A percentile compares a stretch with the other conserved stretches of the same genome.
Conservation (phyloP, 1,140 invertebrate genomes). For the Euura saliciscinereae region DNA sequence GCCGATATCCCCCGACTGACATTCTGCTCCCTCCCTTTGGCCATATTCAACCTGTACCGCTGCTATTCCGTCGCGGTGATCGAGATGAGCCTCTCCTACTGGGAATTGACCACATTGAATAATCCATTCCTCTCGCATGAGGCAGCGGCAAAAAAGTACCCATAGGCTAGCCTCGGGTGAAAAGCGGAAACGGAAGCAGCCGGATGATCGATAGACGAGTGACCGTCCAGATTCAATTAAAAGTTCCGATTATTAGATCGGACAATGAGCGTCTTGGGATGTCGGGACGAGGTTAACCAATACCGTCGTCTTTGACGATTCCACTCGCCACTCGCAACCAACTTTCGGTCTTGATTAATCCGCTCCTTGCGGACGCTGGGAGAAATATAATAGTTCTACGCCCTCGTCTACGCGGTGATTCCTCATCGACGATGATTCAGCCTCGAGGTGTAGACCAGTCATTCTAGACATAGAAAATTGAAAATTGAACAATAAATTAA, state of each 20-base stretch:
- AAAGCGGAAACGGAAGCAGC: not conserved
- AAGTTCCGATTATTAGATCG: constrained; percentile 60
- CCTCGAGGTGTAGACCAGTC: too few species aligned
- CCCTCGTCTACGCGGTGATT: constrained; percentile 26
- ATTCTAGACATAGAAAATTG: too few species aligned
- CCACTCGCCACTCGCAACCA: constrained; percentile 45
- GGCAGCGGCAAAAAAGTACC: too few species aligned
- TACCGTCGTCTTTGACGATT: constrained; percentile 60
- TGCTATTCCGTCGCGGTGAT: not conserved
- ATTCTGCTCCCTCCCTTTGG: constrained; percentile 5
- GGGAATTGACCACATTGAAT: not conserved
- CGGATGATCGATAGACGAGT: too few species aligned
- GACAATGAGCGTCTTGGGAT: constrained; percentile 55
- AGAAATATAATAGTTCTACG: constrained; percentile 59
- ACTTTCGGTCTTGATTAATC: constrained; percentile 55
- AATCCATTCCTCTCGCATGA: not conserved
- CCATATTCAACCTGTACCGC: not conserved
- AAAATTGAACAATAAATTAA: too few species aligned
- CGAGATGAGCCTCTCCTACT: not conserved
- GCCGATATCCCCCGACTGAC: constrained; percentile 1
- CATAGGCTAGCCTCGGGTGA: not conserved
- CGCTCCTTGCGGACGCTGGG: constrained; percentile 52
- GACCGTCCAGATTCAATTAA: constrained; percentile 49
- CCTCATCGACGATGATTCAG: too few species aligned
- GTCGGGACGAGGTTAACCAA: constrained; percentile 27